Percentiles rank a stretch among this genome's conserved stretches.
These are phyloP conservation scores for Heliconius ismenius DNA, from an alignment of 2,888 invertebrate species.

Conservation along the genomic window DNA sequence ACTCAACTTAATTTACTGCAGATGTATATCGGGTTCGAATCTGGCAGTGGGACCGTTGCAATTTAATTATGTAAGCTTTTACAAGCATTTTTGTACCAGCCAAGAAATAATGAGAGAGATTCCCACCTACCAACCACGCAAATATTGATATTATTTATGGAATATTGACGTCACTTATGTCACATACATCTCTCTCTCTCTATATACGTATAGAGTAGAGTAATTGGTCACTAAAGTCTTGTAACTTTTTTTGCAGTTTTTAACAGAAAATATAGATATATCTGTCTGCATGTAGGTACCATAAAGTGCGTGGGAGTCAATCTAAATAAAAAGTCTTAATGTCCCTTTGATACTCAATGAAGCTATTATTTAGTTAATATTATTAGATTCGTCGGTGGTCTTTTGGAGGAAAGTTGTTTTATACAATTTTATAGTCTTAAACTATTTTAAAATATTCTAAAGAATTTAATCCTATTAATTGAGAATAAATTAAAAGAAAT, in stretches of 20 bases:
- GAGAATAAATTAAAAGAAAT: not conserved
- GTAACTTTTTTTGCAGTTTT: not conserved
- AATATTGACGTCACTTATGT: not conserved
- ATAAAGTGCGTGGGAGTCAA: constrained; percentile 1
- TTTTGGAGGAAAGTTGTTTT: not conserved
- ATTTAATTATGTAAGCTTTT: no score
- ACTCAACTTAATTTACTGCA: no score
- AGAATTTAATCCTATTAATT: not conserved
- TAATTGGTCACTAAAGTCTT: not conserved
- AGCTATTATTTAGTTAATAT: constrained; percentile 14
- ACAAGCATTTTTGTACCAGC: no score
- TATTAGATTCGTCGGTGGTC: constrained; percentile 20
- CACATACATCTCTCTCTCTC: not conserved
- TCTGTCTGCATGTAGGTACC: not conserved
- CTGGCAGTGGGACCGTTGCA: no score
- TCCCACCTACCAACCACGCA: no score
- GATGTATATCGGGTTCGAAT: no score
- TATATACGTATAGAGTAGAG: not conserved
- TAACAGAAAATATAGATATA: not conserved
- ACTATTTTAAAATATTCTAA: not conserved
- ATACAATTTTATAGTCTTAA: not conserved
- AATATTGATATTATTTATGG: not conserved
- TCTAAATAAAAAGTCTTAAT: not conserved
- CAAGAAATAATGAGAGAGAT: no score
- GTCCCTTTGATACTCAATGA: constrained; percentile 1